Evolutionary conservation across 2,888 invertebrate species (phyloP), one percentile per base, ranked within the genome.

Genomic region (Xestoiulus laeticollis): DNA sequence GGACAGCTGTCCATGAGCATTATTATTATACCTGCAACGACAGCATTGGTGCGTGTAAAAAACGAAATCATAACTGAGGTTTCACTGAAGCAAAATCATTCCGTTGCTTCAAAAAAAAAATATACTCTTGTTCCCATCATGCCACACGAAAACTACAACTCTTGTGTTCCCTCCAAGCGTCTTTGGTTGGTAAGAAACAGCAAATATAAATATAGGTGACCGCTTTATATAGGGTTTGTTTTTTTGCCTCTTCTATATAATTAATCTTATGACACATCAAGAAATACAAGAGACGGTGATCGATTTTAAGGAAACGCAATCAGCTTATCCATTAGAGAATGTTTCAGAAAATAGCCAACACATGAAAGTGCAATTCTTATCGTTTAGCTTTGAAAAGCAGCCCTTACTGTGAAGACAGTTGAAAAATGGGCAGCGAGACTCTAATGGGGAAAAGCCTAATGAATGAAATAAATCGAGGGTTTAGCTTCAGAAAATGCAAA

Each of bases 221-320:
- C 53, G 53, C n/a, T 59, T 59, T 59, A 59, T 38, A 38, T 48
- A 48, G 48, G 48, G 48, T 48, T 48, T 19, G 53, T 22, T 59
- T 59, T 59, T 53, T 59, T 38, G 5, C 38, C 53, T 59, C 16
- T 59, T 59, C n/a, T n/a, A n/a, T n/a, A n/a, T 59, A 59, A 59
- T 59, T 59, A 59, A 59, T 59, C 53, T 59, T 59, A 59, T 59
- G 53, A 59, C 53, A 59, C 53, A 59, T 59, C 53, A 59, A 59
- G 53, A 59, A 59, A 59, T 59, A 59, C 53, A 59, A 59, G 53
- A n/a, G 53, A 5, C 53, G n/a, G 53, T 59, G 53, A 59, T 59
- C 53, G 53, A 59, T 59, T 59, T 59, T 59, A 59, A 59, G 53
- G 53, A 59, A 59, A 59, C 19, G 53, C 53, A 59, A 59, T 59